phyloP scores from a whole-genome alignment of 2,113 vertebrate genomes.

The Ibidorhyncha struthersii region DNA sequence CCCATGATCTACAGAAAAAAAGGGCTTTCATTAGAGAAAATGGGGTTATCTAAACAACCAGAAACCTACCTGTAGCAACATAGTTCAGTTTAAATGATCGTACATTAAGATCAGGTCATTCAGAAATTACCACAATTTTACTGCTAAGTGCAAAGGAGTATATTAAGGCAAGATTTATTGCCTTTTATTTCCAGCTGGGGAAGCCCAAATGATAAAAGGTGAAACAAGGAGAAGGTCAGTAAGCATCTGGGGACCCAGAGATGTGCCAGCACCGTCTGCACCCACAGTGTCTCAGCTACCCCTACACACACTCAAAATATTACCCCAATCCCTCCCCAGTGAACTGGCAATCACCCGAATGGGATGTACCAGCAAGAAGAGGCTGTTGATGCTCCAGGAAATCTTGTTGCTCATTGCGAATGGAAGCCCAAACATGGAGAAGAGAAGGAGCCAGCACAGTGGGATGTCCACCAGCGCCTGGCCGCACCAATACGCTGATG shows the following conservation, averaged over 20 bases:
- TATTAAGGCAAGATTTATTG: background rate
- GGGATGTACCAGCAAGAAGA: background rate
- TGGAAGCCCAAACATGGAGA: conserved; percentile 72
- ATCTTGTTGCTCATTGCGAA: background rate
- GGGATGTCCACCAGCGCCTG: conserved; percentile 85
- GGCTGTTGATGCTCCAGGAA: accelerated
- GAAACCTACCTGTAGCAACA: background rate
- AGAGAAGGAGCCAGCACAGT: conserved; percentile 81
- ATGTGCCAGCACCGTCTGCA: no score
- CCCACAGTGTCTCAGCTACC: background rate
- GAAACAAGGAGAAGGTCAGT: no score
- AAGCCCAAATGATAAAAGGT: no score
- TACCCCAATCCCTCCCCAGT: background rate
- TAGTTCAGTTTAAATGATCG: background rate
- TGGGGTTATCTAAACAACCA: background rate
- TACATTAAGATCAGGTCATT: background rate
- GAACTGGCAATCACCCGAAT: background rate
- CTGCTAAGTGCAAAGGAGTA: background rate
- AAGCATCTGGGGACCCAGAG: no score
- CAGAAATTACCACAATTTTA: background rate
- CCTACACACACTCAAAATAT: background rate
- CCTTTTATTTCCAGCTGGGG: no score
- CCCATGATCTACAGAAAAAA: background rate
- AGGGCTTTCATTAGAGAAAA: background rate
- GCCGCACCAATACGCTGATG: conserved; percentile 90